These are phyloP conservation scores for Syndactyla subalaris DNA, from an alignment of 2,797 vertebrate species.

Conservation along the genomic window DNA sequence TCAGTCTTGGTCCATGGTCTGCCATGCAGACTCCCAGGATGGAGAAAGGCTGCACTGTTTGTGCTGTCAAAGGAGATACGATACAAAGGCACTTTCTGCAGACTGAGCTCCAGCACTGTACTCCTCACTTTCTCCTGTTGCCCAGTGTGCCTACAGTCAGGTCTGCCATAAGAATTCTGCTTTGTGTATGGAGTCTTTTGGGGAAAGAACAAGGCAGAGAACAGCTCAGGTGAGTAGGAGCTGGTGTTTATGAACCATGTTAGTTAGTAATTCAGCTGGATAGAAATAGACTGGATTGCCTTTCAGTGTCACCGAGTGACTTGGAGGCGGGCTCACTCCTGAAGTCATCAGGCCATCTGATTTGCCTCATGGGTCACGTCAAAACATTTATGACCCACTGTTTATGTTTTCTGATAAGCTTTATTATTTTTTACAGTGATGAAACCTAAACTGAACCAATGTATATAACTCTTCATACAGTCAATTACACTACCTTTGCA, in stretches of 20 bases:
- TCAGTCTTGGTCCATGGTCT: rapidly evolving
- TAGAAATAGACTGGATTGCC: neutral
- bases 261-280: neutral
- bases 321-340: neutral
- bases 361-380: neutral
- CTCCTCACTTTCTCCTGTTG: neutral
- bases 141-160: rapidly evolving
- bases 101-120: rapidly evolving
- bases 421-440: neutral
- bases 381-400: neutral
- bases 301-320: neutral
- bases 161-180: neutral
- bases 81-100: neutral
- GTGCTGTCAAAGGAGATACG: neutral
- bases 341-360: neutral
- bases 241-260: neutral
- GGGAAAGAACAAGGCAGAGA: neutral
- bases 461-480: neutral
- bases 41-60: rapidly evolving
- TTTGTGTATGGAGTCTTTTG: neutral
- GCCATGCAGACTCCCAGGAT: neutral
- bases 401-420: neutral
- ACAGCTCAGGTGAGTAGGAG: neutral
- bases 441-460: neutral
- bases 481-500: neutral